Percentiles rank a stretch among this genome's conserved stretches.
These are phyloP conservation scores for Alcedo quadribrachys DNA, from an alignment of 2,797 vertebrate genomes.

Conservation along the genomic window DNA sequence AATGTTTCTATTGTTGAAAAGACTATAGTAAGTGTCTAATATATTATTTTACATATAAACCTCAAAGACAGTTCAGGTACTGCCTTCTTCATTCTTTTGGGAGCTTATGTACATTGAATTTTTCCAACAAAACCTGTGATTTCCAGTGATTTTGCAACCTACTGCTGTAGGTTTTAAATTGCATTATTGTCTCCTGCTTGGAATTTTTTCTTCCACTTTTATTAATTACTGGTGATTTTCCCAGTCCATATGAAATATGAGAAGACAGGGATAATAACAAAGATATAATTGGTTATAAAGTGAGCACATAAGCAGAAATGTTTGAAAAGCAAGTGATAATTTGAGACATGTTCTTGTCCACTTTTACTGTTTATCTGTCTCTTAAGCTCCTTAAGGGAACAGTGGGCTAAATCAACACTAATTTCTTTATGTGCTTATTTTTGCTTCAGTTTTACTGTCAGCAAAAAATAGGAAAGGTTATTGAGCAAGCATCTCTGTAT, in stretches of 20 bases:
- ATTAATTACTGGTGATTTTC: constrained; percentile 3
- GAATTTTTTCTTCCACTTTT: background rate
- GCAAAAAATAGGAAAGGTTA: background rate
- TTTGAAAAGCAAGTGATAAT: background rate
- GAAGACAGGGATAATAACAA: background rate
- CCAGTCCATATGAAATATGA: background rate
- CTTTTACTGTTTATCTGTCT: constrained; percentile 12
- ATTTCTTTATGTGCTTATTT: constrained; percentile 20
- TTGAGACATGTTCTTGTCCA: background rate
- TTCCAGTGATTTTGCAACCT: background rate
- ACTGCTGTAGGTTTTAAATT: background rate
- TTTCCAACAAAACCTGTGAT: background rate
- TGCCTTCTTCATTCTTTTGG: background rate
- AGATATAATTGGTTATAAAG: constrained; percentile 24
- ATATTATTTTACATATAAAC: background rate
- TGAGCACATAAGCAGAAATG: background rate
- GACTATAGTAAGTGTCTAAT: background rate
- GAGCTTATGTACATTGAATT: background rate
- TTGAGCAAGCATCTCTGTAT: background rate
- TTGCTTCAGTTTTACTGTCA: background rate
- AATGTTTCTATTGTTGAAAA: background rate
- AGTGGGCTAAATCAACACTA: background rate
- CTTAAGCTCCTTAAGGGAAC: background rate
- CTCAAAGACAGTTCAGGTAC: background rate
- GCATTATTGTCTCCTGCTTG: background rate